phyloP scores from a whole-genome alignment of 2,797 vertebrate genomes.

The Xerus rutilus region DNA sequence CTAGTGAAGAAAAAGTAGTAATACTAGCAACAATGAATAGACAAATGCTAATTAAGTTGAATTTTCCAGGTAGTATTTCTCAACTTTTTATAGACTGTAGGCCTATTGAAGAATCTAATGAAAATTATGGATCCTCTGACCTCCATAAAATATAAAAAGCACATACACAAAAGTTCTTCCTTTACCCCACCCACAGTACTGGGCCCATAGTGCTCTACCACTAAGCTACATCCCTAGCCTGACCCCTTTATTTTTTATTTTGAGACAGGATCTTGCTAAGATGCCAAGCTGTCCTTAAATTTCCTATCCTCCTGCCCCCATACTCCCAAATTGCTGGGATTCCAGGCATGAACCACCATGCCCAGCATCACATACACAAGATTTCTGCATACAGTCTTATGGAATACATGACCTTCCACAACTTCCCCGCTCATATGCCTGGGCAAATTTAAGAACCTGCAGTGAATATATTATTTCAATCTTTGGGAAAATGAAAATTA shows the following conservation, averaged over 20 bases:
- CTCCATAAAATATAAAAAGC: not conserved
- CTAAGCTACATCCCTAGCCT: too few species aligned
- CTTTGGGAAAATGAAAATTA: not conserved
- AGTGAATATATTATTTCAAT: not conserved
- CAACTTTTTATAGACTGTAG: constrained; percentile 24
- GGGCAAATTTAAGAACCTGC: not conserved
- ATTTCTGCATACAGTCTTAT: constrained; percentile 37
- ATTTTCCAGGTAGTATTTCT: not conserved
- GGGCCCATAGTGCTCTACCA: too few species aligned
- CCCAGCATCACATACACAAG: too few species aligned
- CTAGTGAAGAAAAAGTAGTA: constrained; percentile 50
- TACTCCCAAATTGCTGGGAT: not conserved
- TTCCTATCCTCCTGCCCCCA: not conserved
- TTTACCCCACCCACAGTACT: too few species aligned
- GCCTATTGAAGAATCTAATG: not conserved
- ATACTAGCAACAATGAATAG: not conserved
- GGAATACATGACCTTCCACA: not conserved
- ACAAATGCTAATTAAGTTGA: constrained; percentile 6
- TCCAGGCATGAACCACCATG: not conserved
- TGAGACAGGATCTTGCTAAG: not conserved
- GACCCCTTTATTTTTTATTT: not conserved
- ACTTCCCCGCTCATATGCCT: not conserved
- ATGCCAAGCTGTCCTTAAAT: not conserved
- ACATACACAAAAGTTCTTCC: not conserved
- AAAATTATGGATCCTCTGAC: not conserved